These are phyloP conservation scores for Hyperoplus lanceolatus DNA, from an alignment of 2,797 vertebrate species.

Conservation along the genomic window DNA sequence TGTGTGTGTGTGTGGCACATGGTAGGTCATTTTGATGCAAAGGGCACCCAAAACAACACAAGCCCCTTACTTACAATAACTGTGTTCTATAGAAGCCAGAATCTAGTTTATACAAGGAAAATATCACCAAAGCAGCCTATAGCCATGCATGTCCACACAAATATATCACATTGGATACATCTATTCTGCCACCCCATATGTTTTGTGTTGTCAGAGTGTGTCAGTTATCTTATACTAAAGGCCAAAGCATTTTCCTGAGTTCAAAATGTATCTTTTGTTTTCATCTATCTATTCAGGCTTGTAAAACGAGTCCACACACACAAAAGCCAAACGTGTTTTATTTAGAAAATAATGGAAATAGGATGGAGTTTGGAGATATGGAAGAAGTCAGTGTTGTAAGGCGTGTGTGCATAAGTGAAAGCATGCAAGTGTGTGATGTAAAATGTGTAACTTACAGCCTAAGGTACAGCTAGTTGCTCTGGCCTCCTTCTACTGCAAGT, in stretches of 20 bases:
- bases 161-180: background rate
- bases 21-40: conserved; percentile 32
- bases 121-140: conserved; percentile 7
- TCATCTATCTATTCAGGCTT: background rate
- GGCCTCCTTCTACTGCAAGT: background rate
- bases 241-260: background rate
- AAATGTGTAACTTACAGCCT: too few relatives aligned
- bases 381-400: background rate
- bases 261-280: background rate
- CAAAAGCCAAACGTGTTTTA: background rate
- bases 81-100: conserved; percentile 18
- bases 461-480: too few relatives aligned
- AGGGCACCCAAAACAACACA: background rate
- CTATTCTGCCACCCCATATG: background rate
- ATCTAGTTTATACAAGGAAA: background rate
- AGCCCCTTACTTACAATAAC: conserved; percentile 2
- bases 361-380: background rate
- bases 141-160: background rate
- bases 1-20: background rate
- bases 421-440: background rate
- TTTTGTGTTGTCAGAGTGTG: background rate
- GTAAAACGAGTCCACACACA: background rate
- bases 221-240: conserved; percentile 6
- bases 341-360: background rate
- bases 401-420: background rate